phyloP scores from a whole-genome alignment of 2,113 vertebrate species.

The Dipodomys ordii region DNA sequence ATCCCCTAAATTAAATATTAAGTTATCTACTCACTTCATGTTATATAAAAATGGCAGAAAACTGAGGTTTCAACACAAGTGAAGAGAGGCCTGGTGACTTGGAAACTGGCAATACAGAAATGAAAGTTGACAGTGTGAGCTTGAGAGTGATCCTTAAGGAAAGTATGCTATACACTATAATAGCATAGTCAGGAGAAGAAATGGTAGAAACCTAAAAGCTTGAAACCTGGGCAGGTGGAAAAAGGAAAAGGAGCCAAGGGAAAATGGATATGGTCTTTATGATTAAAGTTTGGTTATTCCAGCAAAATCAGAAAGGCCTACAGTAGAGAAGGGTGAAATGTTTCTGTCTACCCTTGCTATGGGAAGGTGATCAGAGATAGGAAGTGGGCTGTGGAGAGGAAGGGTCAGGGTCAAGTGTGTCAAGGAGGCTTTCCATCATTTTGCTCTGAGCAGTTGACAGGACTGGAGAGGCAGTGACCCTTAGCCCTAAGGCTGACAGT shows the following conservation, averaged over 20 bases:
- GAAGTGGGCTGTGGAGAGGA: neutral
- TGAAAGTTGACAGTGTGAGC: neutral
- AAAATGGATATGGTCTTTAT: neutral
- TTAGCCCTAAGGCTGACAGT: neutral
- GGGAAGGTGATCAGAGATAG: neutral
- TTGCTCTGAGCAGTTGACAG: neutral
- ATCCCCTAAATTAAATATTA: constrained; percentile 9
- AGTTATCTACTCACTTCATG: constrained; percentile 10
- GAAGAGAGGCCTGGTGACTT: neutral
- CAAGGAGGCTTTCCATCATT: neutral
- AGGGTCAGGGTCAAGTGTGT: neutral
- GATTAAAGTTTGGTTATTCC: neutral
- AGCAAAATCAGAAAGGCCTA: neutral
- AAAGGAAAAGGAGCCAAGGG: neutral
- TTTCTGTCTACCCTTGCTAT: neutral
- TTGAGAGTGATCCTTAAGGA: neutral
- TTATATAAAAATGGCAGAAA: constrained; percentile 40
- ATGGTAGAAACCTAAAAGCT: neutral
- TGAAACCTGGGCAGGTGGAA: neutral
- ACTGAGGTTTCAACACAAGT: neutral
- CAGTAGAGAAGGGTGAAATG: neutral
- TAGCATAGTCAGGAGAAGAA: neutral
- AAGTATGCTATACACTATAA: neutral
- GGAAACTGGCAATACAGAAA: neutral
- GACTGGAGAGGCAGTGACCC: neutral